Percentiles rank a stretch among this genome's conserved stretches.
These are phyloP conservation scores for Mormyrus iriodes DNA, from an alignment of 2,113 vertebrate genomes.

Conservation along the genomic window DNA sequence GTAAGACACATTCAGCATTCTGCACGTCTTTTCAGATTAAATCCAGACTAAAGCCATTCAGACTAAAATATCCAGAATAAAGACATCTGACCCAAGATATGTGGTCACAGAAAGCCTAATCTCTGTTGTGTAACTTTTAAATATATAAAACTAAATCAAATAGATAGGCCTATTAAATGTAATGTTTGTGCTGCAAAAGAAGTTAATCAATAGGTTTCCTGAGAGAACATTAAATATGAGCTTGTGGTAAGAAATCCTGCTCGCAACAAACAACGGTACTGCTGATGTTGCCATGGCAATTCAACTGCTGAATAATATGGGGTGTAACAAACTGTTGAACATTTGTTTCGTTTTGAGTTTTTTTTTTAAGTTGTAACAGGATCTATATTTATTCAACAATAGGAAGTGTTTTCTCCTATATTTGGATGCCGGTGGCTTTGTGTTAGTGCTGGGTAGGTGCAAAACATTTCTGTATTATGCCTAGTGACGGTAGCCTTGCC, in stretches of 20 bases:
- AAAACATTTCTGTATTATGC: not conserved
- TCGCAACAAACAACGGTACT: not conserved
- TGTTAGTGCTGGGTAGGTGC: not conserved
- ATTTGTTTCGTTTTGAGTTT: not conserved
- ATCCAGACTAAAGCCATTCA: not conserved
- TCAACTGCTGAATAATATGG: not conserved
- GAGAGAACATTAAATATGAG: not conserved
- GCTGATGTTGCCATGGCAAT: slow-evolving; percentile 16
- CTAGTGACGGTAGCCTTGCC: not conserved
- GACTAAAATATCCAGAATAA: not conserved
- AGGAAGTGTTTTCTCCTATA: not conserved
- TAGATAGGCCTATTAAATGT: not conserved
- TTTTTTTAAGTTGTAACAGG: not conserved
- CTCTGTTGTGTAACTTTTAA: not conserved
- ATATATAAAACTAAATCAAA: not conserved
- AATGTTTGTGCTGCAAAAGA: not conserved
- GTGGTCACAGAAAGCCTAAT: not conserved
- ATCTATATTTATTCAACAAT: not conserved
- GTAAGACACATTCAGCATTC: not conserved
- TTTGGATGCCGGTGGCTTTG: not conserved
- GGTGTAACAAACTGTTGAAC: not conserved
- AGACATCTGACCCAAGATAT: not conserved
- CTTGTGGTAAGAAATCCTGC: not conserved
- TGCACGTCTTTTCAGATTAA: not conserved
- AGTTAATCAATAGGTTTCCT: not conserved